Conservation (phyloP, 2,797 vertebrate species). For the Epinephelus coioides region DNA sequence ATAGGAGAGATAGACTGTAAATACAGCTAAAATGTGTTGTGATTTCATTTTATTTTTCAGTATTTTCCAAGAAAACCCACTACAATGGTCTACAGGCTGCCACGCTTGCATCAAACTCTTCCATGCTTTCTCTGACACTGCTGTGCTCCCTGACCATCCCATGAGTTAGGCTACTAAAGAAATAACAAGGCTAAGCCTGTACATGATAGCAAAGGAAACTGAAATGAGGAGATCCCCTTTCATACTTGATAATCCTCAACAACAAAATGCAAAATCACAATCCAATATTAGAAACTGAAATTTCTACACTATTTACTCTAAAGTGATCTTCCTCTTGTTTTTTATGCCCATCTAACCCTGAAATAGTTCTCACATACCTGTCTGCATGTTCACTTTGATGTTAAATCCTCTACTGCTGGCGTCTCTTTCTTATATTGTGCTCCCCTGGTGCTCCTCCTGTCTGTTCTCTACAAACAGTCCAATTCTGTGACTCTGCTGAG, state of each 20-base stretch:
- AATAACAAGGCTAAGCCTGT: background rate
- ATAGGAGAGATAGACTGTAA: background rate
- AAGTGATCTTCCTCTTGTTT: background rate
- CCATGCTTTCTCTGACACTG: background rate
- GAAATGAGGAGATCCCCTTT: background rate
- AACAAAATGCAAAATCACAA: constrained; percentile 1
- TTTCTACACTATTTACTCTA: background rate
- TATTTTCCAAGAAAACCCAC: background rate
- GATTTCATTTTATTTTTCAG: background rate
- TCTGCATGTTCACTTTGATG: constrained; percentile 49
- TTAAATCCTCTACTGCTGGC: constrained; percentile 22
- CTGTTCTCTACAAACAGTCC: constrained; percentile 35
- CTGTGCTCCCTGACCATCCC: background rate
- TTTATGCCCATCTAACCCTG: background rate
- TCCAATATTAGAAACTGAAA: background rate
- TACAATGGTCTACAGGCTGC: background rate
- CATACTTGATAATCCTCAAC: background rate
- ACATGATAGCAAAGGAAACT: background rate
- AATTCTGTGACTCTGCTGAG: constrained; percentile 20
- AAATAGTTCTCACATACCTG: constrained; percentile 60
- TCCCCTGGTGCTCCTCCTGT: constrained; percentile 11
- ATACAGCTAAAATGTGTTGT: background rate
- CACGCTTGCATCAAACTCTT: constrained; percentile 3
- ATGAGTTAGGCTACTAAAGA: background rate
- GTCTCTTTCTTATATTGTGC: constrained; percentile 11